phyloP scores from a whole-genome alignment of 2,888 invertebrate species.

The Junonia oenone region DNA sequence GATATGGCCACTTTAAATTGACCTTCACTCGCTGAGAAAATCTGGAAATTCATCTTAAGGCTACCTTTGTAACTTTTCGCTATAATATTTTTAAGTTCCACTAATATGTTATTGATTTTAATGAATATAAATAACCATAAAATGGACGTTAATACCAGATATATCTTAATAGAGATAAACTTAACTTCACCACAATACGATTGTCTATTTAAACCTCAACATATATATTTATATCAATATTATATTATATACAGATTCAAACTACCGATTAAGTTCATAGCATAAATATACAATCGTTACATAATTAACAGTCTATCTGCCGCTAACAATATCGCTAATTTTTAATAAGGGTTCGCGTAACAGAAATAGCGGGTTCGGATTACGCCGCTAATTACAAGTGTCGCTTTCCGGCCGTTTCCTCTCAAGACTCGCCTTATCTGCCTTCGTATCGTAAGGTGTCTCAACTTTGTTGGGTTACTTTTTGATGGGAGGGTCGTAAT shows the following conservation, averaged over 20 bases:
- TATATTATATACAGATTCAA: too few relatives aligned
- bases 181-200: too few relatives aligned
- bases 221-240: not conserved
- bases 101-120: too few relatives aligned
- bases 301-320: constrained; percentile 45
- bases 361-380: constrained; percentile 50
- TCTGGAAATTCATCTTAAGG: not conserved
- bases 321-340: constrained; percentile 54
- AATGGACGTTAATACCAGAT: too few relatives aligned
- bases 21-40: not conserved
- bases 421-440: constrained; percentile 18
- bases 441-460: constrained; percentile 15
- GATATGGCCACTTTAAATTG: not conserved
- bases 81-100: too few relatives aligned
- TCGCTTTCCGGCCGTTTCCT: constrained; percentile 34
- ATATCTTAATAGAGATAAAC: too few relatives aligned
- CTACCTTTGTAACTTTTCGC: too few relatives aligned
- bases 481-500: constrained; percentile 18
- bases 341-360: constrained; percentile 53
- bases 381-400: constrained; percentile 72
- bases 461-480: constrained; percentile 19
- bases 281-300: constrained; percentile 14
- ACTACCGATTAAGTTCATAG: not conserved
- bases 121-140: too few relatives aligned
- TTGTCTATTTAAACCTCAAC: not conserved